These are phyloP conservation scores for Okamejei kenojei DNA, from an alignment of 2,797 vertebrate genomes.

Conservation along the genomic window DNA sequence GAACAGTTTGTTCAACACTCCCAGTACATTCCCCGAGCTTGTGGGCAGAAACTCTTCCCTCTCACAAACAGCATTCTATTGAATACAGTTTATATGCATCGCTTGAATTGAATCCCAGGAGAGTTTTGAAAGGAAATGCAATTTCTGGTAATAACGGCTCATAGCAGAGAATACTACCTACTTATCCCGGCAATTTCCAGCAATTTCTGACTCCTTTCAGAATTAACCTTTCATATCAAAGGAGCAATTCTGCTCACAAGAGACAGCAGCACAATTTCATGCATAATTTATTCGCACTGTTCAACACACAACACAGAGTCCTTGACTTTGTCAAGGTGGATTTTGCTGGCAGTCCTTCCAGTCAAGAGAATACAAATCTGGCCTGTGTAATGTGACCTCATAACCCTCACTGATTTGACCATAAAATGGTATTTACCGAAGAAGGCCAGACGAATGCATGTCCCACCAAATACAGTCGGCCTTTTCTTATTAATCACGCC, in stretches of 20 bases:
- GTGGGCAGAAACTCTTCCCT: slow-evolving; percentile 53
- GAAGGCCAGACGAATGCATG: slow-evolving; percentile 30
- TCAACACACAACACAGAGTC: slow-evolving; percentile 72
- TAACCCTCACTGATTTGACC: slow-evolving; percentile 49
- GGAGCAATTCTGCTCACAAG: slow-evolving; percentile 74
- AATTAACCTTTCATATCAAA: slow-evolving; percentile 81
- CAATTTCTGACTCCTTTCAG: slow-evolving; percentile 75
- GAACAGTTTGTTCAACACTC: slow-evolving; percentile 28
- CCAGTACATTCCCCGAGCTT: not conserved
- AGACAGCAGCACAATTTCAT: slow-evolving; percentile 74
- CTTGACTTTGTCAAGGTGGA: slow-evolving; percentile 78
- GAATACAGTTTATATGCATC: slow-evolving; percentile 68
- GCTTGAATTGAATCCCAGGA: slow-evolving; percentile 60
- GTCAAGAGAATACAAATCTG: slow-evolving; percentile 52
- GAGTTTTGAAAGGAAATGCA: slow-evolving; percentile 66
- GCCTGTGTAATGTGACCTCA: slow-evolving; percentile 63
- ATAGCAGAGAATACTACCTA: slow-evolving; percentile 71
- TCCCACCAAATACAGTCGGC: not conserved
- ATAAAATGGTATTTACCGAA: slow-evolving; percentile 37
- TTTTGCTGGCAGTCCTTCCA: slow-evolving; percentile 72
- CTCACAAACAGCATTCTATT: slow-evolving; percentile 61
- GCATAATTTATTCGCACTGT: slow-evolving; percentile 76
- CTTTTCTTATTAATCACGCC: slow-evolving; percentile 26
- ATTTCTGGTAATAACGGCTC: slow-evolving; percentile 75
- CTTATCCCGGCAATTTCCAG: slow-evolving; percentile 72